Percentiles rank a stretch among this genome's conserved stretches.
These are phyloP conservation scores for Mirounga angustirostris DNA, from an alignment of 2,113 vertebrate genomes.

Conservation along the genomic window DNA sequence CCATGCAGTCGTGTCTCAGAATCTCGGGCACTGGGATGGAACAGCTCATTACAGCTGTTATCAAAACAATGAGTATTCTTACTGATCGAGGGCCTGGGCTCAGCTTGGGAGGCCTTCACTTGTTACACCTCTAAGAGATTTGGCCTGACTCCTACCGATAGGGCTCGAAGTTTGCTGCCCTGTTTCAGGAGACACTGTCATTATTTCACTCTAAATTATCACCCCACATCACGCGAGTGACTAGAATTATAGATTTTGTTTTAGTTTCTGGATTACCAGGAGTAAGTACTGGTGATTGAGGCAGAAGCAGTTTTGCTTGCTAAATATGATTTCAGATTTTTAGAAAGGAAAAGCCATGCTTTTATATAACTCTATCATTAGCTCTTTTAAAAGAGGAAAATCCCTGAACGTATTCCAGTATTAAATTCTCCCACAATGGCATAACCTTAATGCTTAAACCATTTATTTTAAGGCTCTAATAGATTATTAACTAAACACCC, in stretches of 20 bases:
- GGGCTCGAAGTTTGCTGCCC: neutral
- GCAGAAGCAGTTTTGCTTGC: neutral
- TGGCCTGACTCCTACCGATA: neutral
- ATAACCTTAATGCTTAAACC: neutral
- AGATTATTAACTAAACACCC: neutral
- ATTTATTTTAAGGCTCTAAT: slow-evolving; percentile 27
- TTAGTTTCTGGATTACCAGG: neutral
- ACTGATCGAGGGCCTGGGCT: neutral
- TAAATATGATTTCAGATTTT: slow-evolving; percentile 26
- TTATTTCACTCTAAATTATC: neutral
- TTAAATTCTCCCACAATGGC: slow-evolving; percentile 19
- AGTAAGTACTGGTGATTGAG: neutral
- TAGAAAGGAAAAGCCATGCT: neutral
- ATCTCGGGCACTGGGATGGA: neutral
- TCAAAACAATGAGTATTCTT: neutral
- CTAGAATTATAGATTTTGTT: neutral
- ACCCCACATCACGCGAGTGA: neutral
- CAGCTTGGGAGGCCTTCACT: neutral
- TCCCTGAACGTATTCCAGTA: neutral
- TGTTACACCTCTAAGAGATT: neutral
- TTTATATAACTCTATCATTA: neutral
- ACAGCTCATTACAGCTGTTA: neutral
- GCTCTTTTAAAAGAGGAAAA: slow-evolving; percentile 25
- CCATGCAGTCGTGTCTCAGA: neutral
- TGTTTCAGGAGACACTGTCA: neutral